Evolutionary conservation across 2,797 vertebrate species (phyloP), one percentile per base, ranked within the genome.

Genomic region (Psittacula echo): DNA sequence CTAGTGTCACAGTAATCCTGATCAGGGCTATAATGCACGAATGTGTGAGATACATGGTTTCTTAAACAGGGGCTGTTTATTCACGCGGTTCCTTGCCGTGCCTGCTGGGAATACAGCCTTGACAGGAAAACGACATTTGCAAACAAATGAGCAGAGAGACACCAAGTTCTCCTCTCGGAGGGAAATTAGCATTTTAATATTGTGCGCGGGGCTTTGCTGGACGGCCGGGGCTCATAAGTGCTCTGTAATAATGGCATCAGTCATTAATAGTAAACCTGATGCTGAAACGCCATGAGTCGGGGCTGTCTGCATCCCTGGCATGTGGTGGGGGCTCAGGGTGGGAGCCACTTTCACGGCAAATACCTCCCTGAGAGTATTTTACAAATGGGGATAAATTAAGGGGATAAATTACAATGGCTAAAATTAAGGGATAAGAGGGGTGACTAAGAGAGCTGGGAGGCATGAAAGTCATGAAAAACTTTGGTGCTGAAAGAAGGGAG

Each of bases 131-230:
- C 30, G 64, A 42, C 91, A 92, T 94, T 89, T 89, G 95, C 96
- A 96, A 96, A 94, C 96, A 96, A 96, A 96, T 94, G 95, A 96
- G 93, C 93, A 75, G 77, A 84, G 88, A 85, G 71, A 90, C 87
- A 86, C 54, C 64, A 76, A 90, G 71, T 93, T 85, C 90, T 80
- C 80, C 42, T 94, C 80, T 91, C 2, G 0, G 64, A 90, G 91
- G 93, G 72, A 95, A 97, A 94, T 94, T 56, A 95, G 73, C 94
- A 72, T 89, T 93, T 96, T 95, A 90, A 95, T 95, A 95, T 95
- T 94, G 85, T 89, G 89, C 1, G 7, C 5, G 5, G 74, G 60
- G 85, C 24, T 89, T 74, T 53, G 65, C 81, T 62, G 44, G 91
- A 58, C 0, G 7, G 84, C 67, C 56, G 18, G 90, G 77, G 42